Percentiles rank a stretch among this genome's conserved stretches.
These are phyloP conservation scores for Tanaodytes sp. DNA, from an alignment of 2,888 invertebrate genomes.

Conservation along the genomic window DNA sequence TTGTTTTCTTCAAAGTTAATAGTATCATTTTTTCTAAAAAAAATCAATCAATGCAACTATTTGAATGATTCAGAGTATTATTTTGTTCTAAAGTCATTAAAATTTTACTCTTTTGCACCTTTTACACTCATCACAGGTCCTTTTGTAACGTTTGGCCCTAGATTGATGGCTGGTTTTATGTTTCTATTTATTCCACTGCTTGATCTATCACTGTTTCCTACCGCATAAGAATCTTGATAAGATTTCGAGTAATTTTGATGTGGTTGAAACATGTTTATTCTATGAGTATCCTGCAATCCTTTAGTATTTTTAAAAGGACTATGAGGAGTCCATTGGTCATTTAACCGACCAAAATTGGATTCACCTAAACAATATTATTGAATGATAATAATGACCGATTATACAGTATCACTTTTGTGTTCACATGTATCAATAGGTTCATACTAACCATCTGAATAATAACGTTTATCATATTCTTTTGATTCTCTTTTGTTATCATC, in stretches of 20 bases:
- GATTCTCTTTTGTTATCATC: constrained; percentile 57
- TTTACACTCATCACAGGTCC: constrained; percentile 68
- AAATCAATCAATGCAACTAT: too few relatives aligned
- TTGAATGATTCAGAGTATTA: too few relatives aligned
- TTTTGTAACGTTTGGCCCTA: constrained; percentile 56
- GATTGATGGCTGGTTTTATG: constrained; percentile 65
- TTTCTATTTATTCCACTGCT: constrained; percentile 63
- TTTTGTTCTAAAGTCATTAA: too few relatives aligned
- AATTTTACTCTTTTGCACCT: too few relatives aligned
- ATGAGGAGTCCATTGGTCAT: constrained; percentile 55
- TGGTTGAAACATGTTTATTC: constrained; percentile 59
- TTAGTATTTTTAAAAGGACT: constrained; percentile 58
- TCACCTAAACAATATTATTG: constrained; percentile 54
- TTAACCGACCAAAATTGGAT: constrained; percentile 55
- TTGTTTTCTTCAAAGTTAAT: too few relatives aligned
- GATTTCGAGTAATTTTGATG: constrained; percentile 55
- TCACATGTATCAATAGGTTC: too few relatives aligned
- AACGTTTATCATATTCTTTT: constrained; percentile 63
- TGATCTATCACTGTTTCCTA: constrained; percentile 60
- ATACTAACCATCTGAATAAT: too few relatives aligned
- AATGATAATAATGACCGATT: too few relatives aligned
- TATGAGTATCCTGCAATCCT: constrained; percentile 59
- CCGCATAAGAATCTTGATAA: constrained; percentile 42
- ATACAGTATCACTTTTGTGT: too few relatives aligned
- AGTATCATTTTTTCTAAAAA: too few relatives aligned